Conservation (phyloP, 1,140 invertebrate species). For the Holcopasites calliopsidis region DNA sequence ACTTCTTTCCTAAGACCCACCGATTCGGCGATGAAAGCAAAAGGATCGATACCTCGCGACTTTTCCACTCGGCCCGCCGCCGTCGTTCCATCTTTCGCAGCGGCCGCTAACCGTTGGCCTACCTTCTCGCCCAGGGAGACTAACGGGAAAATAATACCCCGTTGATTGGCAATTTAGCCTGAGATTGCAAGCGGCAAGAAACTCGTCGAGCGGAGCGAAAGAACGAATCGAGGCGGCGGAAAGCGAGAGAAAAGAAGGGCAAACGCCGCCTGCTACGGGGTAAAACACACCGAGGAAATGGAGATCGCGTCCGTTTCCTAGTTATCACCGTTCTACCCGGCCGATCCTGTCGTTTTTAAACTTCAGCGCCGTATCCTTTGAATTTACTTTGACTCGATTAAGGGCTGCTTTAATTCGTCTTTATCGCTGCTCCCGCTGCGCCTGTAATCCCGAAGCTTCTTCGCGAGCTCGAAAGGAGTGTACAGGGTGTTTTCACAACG, state of each 20-base stretch:
- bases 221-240: conserved; percentile 42
- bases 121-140: conserved; percentile 48
- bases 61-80: conserved; percentile 1
- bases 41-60: conserved; percentile 43
- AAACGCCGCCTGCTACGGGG: conserved; percentile 10
- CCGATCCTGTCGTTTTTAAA: conserved; percentile 27
- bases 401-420: conserved; percentile 30
- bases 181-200: conserved; percentile 70
- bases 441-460: too few species aligned
- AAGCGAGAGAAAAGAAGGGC: conserved; percentile 35
- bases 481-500: too few species aligned
- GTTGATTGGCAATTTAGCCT: conserved; percentile 75
- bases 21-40: conserved; percentile 19
- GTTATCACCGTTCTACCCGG: conserved; percentile 3
- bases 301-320: conserved; percentile 26
- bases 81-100: neutral
- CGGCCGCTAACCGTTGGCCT: conserved; percentile 3
- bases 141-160: conserved; percentile 76
- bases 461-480: too few species aligned
- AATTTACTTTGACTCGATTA: conserved; percentile 32
- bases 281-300: conserved; percentile 33
- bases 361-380: neutral
- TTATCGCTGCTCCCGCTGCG: neutral
- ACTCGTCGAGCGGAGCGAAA: conserved; percentile 49
- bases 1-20: too few species aligned